Evolutionary conservation across 2,888 invertebrate species (phyloP).

Genomic region (Xanthia icteritia): DNA sequence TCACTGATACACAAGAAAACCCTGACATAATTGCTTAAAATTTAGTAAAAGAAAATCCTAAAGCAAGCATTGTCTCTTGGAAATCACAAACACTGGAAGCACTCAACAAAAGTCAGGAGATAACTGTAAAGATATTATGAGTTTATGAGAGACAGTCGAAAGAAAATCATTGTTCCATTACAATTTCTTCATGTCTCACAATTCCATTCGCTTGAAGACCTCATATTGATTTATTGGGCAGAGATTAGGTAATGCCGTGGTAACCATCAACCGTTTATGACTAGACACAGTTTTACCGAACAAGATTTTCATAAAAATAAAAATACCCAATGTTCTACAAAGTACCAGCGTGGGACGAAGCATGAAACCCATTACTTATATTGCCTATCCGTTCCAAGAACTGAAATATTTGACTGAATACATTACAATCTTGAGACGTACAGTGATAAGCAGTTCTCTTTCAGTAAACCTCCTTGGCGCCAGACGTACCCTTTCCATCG

Average conservation of each 20-base stretch:
- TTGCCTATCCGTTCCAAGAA: slow-evolving; percentile 26
- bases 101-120: background rate
- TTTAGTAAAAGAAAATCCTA: too few relatives aligned
- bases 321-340: slow-evolving; percentile 6
- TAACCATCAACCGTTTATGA: background rate
- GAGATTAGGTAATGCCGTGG: background rate
- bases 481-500: slow-evolving; percentile 44
- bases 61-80: background rate
- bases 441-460: slow-evolving; percentile 50
- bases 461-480: slow-evolving; percentile 51
- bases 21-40: background rate
- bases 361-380: slow-evolving; percentile 35
- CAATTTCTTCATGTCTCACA: too few relatives aligned
- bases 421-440: slow-evolving; percentile 25
- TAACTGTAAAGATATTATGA: too few relatives aligned
- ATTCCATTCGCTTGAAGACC: background rate
- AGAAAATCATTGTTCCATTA: background rate
- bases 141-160: background rate
- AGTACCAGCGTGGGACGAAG: background rate
- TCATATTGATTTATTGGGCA: background rate
- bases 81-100: background rate
- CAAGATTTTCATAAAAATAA: slow-evolving; percentile 11
- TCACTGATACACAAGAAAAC: background rate
- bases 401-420: slow-evolving; percentile 33
- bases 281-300: background rate